phyloP scores from a whole-genome alignment of 2,797 vertebrate genomes.

The Monodelphis domestica region DNA sequence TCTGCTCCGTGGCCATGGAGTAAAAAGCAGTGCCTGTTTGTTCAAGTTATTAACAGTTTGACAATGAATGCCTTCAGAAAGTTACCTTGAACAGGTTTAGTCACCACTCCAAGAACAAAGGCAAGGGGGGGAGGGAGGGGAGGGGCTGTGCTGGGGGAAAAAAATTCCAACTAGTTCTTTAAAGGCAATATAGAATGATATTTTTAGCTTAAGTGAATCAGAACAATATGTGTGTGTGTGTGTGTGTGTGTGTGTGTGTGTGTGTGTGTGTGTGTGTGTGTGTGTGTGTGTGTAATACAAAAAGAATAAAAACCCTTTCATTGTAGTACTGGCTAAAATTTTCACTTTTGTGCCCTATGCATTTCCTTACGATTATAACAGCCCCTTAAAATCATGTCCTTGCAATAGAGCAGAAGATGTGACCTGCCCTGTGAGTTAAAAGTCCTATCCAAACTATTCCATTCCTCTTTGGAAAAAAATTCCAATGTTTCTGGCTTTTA shows the following conservation, averaged over 20 bases:
- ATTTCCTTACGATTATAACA: constrained; percentile 60
- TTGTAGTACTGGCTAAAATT: constrained; percentile 38
- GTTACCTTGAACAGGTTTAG: constrained; percentile 76
- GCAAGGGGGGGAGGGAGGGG: constrained; percentile 4
- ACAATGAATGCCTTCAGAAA: constrained; percentile 62
- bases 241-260: too few relatives aligned
- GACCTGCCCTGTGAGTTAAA: constrained; percentile 56
- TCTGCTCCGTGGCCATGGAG: constrained; percentile 36
- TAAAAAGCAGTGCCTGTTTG: constrained; percentile 61
- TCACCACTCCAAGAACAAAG: constrained; percentile 72
- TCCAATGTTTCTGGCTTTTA: constrained; percentile 72
- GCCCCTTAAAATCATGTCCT: constrained; percentile 64
- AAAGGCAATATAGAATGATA: constrained; percentile 42
- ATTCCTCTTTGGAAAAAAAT: constrained; percentile 50
- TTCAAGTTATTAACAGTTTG: constrained; percentile 68
- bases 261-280: too few relatives aligned
- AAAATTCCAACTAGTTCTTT: constrained; percentile 61
- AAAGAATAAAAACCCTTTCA: constrained; percentile 61
- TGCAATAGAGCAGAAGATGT: constrained; percentile 55
- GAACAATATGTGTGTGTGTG: too few relatives aligned
- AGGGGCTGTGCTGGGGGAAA: background rate
- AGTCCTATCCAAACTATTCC: constrained; percentile 70
- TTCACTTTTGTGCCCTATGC: constrained; percentile 16
- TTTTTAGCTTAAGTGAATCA: constrained; percentile 63
- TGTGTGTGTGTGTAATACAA: too few relatives aligned